Conservation (phyloP, 1,140 invertebrate genomes). For the Thaumetopoea pityocampa region DNA sequence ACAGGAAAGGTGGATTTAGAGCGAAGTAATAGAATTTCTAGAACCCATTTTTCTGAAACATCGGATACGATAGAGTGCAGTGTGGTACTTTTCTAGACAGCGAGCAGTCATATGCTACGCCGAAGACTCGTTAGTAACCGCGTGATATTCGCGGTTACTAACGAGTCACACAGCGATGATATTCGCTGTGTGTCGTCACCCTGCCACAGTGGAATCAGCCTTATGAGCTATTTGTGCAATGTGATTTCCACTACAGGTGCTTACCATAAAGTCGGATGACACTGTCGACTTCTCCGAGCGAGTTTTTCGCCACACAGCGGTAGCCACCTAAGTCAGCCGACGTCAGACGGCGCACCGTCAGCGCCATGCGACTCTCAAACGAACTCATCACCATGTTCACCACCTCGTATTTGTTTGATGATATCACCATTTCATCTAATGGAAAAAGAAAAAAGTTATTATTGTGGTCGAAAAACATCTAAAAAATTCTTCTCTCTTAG, state of each 20-base stretch:
- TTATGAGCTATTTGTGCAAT: not conserved
- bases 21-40: no score
- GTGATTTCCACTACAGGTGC: not conserved
- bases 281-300: conserved; percentile 91
- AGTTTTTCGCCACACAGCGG: conserved; percentile 93
- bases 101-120: no score
- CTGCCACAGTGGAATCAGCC: not conserved
- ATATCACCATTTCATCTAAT: conserved; percentile 91
- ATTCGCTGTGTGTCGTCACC: not conserved
- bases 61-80: no score
- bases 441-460: no score
- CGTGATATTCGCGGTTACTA: no score
- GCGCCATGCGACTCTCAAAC: conserved; percentile 89
- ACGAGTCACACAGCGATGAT: no score
- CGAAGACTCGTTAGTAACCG: no score
- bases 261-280: conserved; percentile 92
- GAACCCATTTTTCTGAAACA: no score
- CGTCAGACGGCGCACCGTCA: conserved; percentile 88
- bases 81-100: no score
- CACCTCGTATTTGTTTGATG: conserved; percentile 88
- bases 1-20: no score
- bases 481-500: no score
- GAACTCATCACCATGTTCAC: conserved; percentile 82
- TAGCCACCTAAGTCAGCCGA: conserved; percentile 90
- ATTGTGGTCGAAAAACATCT: no score